These are phyloP conservation scores for Fopius arisanus DNA, from an alignment of 1,140 invertebrate genomes.

Conservation along the genomic window DNA sequence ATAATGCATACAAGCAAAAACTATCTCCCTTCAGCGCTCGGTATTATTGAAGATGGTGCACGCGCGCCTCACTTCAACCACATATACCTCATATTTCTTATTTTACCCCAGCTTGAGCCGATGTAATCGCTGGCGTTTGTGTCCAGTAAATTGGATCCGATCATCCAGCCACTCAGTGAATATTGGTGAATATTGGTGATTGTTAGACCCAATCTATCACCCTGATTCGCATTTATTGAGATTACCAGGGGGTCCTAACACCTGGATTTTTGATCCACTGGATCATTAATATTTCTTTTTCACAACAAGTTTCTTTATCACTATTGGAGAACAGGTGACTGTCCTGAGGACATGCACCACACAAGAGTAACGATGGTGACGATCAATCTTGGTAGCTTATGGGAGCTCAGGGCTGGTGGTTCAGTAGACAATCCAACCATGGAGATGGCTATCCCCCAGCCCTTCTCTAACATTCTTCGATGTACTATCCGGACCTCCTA, in stretches of 20 bases:
- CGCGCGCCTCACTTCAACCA: neutral
- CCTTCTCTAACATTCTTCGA: neutral
- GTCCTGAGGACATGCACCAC: neutral
- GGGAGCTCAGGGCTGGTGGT: neutral
- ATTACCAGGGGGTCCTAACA: too few relatives aligned
- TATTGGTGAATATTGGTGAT: slow-evolving; percentile 6
- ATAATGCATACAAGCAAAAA: slow-evolving; percentile 23
- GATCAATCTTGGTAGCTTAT: slow-evolving; percentile 4
- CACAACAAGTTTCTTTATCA: neutral
- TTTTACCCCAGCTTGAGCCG: slow-evolving; percentile 27
- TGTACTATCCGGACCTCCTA: neutral
- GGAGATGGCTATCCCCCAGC: neutral
- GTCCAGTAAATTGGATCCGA: slow-evolving; percentile 53
- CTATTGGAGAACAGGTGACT: neutral
- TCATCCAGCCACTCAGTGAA: slow-evolving; percentile 27
- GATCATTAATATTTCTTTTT: neutral
- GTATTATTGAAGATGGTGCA: slow-evolving; percentile 21
- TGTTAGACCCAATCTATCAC: neutral
- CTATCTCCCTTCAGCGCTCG: neutral
- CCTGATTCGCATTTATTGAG: neutral
- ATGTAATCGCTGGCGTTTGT: slow-evolving; percentile 48
- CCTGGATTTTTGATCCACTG: too few relatives aligned
- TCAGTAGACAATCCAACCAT: neutral
- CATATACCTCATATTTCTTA: neutral
- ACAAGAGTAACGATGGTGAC: slow-evolving; percentile 3